Base-by-base conservation (phyloP, 2,797 vertebrate genomes). In the Macroramphosus scolopax region DNA sequence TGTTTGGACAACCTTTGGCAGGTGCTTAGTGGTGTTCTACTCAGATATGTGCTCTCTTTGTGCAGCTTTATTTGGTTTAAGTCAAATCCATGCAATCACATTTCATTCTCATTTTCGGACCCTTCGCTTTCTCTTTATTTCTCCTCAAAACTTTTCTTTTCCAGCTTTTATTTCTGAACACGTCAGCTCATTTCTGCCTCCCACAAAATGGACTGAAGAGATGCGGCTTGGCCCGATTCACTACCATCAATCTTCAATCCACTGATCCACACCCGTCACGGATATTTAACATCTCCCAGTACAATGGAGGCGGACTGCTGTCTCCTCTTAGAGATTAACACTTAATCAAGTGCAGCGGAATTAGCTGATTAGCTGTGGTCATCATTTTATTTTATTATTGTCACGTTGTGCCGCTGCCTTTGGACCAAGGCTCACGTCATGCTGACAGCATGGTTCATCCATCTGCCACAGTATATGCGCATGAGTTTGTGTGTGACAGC, bases 1-100 rank as follows among this genome's bases (percentile, higher is more conserved):
- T 72, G 72, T 78, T 83, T 83, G 39, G 74, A 75, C 56, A 63
- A 72, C 65, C 64, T 76, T 63, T 77, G 58, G 63, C 72, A 83
- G 78, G 69, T 83, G 70, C 47, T 69, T 8, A 18, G 63, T 43
- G 18, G 48, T 48, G 58, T 18, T 65, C 28, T 14, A 17, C 16
- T 36, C 35, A 4, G 31, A 47, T 68, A 56, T 63, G 34, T 72
- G 34, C 52, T 45, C 50, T 68, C 60, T 76, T 69, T 78, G 44
- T 72, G 26, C 11, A 37, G 52, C 52, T 59, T 42, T 37, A 55
- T 65, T 65, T 31, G 4, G 57, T 62, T 68, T 40, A 45, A 59
- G 62, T 28, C 36, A 54, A 43, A 67, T 10, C 14, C 15, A 2
- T 8, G 29, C 12, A 44, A 10, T 51, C 36, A 17, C 26, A 43